These are phyloP conservation scores for Sinocyclocheilus maitianheensis DNA, from an alignment of 2,113 vertebrate genomes.

Conservation along the genomic window DNA sequence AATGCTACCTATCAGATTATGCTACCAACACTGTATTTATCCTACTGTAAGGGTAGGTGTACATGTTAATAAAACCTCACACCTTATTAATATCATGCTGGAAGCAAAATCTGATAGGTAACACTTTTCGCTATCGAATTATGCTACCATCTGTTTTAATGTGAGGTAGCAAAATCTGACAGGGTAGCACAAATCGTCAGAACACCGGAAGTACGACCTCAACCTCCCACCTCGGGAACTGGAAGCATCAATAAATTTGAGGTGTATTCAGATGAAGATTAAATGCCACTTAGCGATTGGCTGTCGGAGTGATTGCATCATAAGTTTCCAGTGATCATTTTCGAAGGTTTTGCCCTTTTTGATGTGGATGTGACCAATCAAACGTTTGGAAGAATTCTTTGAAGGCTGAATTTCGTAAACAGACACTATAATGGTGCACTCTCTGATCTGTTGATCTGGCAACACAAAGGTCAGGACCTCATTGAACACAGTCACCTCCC, in stretches of 20 bases:
- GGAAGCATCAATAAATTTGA: background rate
- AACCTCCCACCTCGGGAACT: background rate
- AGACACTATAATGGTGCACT: slow-evolving; percentile 70
- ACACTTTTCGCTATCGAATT: too few species aligned
- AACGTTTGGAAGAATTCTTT: slow-evolving; percentile 62
- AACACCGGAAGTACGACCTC: background rate
- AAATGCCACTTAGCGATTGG: slow-evolving; percentile 79
- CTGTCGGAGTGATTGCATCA: slow-evolving; percentile 75
- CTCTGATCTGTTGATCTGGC: slow-evolving; percentile 64
- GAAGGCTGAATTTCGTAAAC: slow-evolving; percentile 65
- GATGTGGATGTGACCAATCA: slow-evolving; percentile 72
- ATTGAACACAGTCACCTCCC: slow-evolving; percentile 74
- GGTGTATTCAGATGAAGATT: slow-evolving; percentile 62
- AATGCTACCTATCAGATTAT: too few species aligned
- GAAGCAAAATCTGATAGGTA: too few species aligned
- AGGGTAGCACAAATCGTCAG: too few species aligned
- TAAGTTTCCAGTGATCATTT: slow-evolving; percentile 74
- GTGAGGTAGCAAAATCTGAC: too few species aligned
- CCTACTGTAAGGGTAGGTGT: too few species aligned
- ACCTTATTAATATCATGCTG: too few species aligned
- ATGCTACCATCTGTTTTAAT: too few species aligned
- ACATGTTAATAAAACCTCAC: too few species aligned
- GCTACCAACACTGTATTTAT: too few species aligned
- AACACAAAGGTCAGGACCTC: slow-evolving; percentile 76
- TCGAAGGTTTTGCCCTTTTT: slow-evolving; percentile 64